These are phyloP conservation scores for Cheumatopsyche charites DNA, from an alignment of 1,140 invertebrate species.

Conservation along the genomic window DNA sequence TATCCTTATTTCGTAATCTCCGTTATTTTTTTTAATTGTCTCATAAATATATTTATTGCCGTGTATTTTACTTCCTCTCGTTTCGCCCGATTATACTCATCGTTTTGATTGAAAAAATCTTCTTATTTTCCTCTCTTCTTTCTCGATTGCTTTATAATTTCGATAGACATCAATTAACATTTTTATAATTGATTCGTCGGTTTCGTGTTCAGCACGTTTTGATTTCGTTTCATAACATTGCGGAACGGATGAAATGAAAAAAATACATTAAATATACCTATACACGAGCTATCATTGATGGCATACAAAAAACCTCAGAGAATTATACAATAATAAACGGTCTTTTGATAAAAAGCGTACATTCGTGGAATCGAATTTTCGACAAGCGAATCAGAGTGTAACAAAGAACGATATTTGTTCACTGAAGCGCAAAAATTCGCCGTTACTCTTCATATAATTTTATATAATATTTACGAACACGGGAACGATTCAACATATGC, in stretches of 20 bases:
- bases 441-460: conserved; percentile 17
- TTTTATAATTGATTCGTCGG: not conserved
- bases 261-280: not conserved
- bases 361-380: conserved; percentile 20
- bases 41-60: conserved; percentile 1
- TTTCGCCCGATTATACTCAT: not conserved
- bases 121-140: not conserved
- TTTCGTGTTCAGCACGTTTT: not conserved
- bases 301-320: not conserved
- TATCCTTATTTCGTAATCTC: conserved; percentile 27
- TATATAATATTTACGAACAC: not conserved
- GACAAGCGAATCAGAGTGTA: conserved; percentile 25
- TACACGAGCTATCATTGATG: not conserved
- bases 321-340: conserved; percentile 16
- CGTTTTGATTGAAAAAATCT: not conserved
- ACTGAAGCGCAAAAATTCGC: conserved; percentile 11
- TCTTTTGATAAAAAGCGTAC: conserved; percentile 9
- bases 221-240: not conserved
- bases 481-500: not conserved
- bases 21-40: conserved; percentile 28
- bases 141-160: not conserved
- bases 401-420: conserved; percentile 25
- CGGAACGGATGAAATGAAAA: conserved; percentile 10
- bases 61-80: not conserved
- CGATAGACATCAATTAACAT: not conserved